These are phyloP conservation scores for Diaperis boleti DNA, from an alignment of 2,888 invertebrate species.

Conservation along the genomic window DNA sequence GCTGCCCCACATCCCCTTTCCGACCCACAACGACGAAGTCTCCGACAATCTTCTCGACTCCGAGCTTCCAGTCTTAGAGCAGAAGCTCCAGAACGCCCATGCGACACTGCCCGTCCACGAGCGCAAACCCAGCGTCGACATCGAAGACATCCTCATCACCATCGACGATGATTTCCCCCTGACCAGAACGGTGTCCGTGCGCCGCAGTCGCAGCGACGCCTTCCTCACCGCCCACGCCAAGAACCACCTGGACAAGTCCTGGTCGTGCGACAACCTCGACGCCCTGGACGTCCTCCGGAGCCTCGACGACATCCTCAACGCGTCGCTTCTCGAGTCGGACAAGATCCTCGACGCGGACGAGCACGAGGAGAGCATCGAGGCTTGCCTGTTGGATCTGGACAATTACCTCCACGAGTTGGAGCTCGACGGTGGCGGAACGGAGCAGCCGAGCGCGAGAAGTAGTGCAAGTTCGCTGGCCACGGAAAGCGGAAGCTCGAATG, in stretches of 20 bases:
- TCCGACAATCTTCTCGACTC: conserved; percentile 62
- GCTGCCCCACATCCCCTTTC: conserved; percentile 49
- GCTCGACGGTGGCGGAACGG: conserved; percentile 43
- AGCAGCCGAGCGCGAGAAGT: conserved; percentile 32
- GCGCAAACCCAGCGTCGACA: conserved; percentile 55
- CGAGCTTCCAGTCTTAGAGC: conserved; percentile 61
- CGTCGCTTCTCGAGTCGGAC: conserved; percentile 49
- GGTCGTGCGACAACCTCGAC: conserved; percentile 53
- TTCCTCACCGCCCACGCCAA: conserved; percentile 3
- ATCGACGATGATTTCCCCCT: conserved; percentile 55
- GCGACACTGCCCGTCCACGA: not conserved
- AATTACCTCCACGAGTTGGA: conserved; percentile 68
- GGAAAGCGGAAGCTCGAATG: conserved; percentile 16
- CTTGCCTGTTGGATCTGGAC: conserved; percentile 69
- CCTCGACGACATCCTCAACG: conserved; percentile 71
- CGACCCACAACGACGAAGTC: conserved; percentile 45
- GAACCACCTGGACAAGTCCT: conserved; percentile 33
- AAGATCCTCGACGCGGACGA: conserved; percentile 62
- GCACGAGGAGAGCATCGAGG: conserved; percentile 59
- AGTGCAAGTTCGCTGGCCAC: conserved; percentile 41
- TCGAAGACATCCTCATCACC: conserved; percentile 63
- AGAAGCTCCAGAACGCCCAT: conserved; percentile 58
- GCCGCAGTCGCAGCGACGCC: conserved; percentile 39
- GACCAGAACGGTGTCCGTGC: conserved; percentile 32
- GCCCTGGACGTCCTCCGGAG: conserved; percentile 71